Percentiles rank a stretch among this genome's conserved stretches.
These are phyloP conservation scores for Stichodactyla helianthus DNA, from an alignment of 64 coral and sea anemone species.

Conservation along the genomic window DNA sequence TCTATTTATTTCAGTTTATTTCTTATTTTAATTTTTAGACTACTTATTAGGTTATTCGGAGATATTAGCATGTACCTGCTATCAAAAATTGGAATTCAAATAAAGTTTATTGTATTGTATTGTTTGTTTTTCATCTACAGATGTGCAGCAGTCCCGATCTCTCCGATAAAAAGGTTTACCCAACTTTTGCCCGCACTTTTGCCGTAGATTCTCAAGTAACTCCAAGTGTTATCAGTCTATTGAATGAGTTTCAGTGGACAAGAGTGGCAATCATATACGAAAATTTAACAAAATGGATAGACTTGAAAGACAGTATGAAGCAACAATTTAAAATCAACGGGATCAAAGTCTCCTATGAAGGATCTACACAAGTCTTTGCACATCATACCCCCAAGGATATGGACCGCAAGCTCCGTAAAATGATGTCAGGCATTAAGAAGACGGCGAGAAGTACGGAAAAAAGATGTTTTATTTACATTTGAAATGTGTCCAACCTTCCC, in stretches of 20 bases:
- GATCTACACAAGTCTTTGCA: conserved; percentile 26
- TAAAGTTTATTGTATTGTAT: neutral
- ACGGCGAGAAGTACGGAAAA: conserved; percentile 46
- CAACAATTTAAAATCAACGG: conserved; percentile 51
- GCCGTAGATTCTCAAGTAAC: conserved; percentile 73
- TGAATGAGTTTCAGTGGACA: conserved; percentile 75
- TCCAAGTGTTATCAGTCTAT: conserved; percentile 60
- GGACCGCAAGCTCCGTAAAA: neutral
- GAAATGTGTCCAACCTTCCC: too few species aligned
- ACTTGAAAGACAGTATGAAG: conserved; percentile 78
- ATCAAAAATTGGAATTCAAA: too few species aligned
- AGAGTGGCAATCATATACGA: conserved; percentile 81
- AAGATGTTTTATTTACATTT: neutral
- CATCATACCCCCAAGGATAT: neutral
- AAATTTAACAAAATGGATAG: conserved; percentile 79
- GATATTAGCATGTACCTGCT: too few species aligned
- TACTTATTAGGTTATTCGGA: too few species aligned
- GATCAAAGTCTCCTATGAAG: conserved; percentile 61
- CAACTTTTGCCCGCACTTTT: conserved; percentile 79
- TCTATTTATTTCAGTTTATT: neutral
- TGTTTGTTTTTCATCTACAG: conserved; percentile 17
- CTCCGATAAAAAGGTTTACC: conserved; percentile 66
- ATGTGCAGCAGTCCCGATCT: conserved; percentile 86
- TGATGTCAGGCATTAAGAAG: conserved; percentile 40
- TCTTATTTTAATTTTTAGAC: too few species aligned